phyloP scores from a whole-genome alignment of 2,888 invertebrate genomes.

The Agelastica alni region DNA sequence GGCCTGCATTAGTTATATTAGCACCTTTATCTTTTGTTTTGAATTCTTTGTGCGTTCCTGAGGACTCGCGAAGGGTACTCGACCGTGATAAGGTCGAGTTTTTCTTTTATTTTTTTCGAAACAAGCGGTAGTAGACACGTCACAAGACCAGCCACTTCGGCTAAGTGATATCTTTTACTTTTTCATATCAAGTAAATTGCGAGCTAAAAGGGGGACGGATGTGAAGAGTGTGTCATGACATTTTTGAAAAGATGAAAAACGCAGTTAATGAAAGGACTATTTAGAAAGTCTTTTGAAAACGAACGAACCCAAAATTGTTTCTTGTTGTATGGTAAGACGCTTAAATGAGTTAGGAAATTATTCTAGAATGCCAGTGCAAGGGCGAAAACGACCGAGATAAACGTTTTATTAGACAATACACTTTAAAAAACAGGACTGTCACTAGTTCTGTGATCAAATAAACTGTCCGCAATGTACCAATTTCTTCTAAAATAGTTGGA shows the following conservation, averaged over 20 bases:
- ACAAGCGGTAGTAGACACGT: slow-evolving; percentile 26
- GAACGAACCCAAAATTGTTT: not conserved
- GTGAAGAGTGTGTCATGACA: slow-evolving; percentile 13
- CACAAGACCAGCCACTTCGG: slow-evolving; percentile 23
- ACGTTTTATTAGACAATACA: too few species aligned
- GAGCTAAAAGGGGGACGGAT: slow-evolving; percentile 19
- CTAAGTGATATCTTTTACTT: slow-evolving; percentile 38
- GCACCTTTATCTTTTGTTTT: slow-evolving; percentile 43
- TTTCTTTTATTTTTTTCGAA: slow-evolving; percentile 13
- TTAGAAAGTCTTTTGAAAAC: too few species aligned
- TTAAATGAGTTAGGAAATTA: too few species aligned
- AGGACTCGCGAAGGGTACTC: slow-evolving; percentile 29
- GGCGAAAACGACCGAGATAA: too few species aligned
- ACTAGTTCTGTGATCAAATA: not conserved
- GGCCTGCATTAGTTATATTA: slow-evolving; percentile 37
- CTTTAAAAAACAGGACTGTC: too few species aligned
- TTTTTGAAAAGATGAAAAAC: slow-evolving; percentile 2
- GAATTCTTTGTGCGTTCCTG: slow-evolving; percentile 38
- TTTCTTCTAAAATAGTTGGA: too few species aligned
- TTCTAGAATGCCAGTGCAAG: too few species aligned
- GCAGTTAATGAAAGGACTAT: too few species aligned
- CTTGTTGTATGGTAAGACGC: too few species aligned
- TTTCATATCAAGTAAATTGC: slow-evolving; percentile 26
- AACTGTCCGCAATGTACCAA: not conserved
- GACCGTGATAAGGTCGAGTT: slow-evolving; percentile 32